phyloP scores from a whole-genome alignment of 2,797 vertebrate species.

The Danio jaintianensis region DNA sequence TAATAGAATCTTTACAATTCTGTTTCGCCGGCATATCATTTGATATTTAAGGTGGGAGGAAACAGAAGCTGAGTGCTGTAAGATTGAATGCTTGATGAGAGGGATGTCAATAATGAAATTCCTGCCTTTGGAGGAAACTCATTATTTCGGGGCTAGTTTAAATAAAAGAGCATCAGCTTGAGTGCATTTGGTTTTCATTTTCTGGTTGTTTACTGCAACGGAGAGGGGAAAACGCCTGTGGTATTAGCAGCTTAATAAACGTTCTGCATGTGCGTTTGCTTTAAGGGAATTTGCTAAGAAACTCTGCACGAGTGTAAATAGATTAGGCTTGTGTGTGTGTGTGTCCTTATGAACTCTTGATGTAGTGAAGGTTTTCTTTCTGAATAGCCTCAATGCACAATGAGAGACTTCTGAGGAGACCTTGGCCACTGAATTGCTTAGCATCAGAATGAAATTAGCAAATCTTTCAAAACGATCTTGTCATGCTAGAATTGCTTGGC shows the following conservation, averaged over 20 bases:
- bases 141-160: slow-evolving; percentile 70
- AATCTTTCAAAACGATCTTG: slow-evolving; percentile 39
- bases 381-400: slow-evolving; percentile 12
- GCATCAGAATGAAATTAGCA: slow-evolving; percentile 44
- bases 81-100: slow-evolving; percentile 60
- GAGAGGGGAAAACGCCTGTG: slow-evolving; percentile 63
- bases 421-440: slow-evolving; percentile 37
- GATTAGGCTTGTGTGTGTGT: slow-evolving; percentile 59
- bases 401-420: slow-evolving; percentile 27
- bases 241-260: slow-evolving; percentile 67
- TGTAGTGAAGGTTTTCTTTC: slow-evolving; percentile 21
- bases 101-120: slow-evolving; percentile 65
- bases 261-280: slow-evolving; percentile 75
- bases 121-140: slow-evolving; percentile 66
- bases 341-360: slow-evolving; percentile 64
- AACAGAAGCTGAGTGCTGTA: slow-evolving; percentile 50
- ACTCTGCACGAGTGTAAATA: slow-evolving; percentile 66
- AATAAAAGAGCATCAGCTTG: slow-evolving; percentile 69
- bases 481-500: slow-evolving; percentile 34
- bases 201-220: slow-evolving; percentile 77
- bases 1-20: slow-evolving; percentile 32
- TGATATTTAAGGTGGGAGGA: slow-evolving; percentile 26
- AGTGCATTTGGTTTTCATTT: slow-evolving; percentile 68
- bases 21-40: neutral
- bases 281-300: slow-evolving; percentile 72